phyloP scores from a whole-genome alignment of 2,888 invertebrate genomes.

The Dolichopus griseipennis region DNA sequence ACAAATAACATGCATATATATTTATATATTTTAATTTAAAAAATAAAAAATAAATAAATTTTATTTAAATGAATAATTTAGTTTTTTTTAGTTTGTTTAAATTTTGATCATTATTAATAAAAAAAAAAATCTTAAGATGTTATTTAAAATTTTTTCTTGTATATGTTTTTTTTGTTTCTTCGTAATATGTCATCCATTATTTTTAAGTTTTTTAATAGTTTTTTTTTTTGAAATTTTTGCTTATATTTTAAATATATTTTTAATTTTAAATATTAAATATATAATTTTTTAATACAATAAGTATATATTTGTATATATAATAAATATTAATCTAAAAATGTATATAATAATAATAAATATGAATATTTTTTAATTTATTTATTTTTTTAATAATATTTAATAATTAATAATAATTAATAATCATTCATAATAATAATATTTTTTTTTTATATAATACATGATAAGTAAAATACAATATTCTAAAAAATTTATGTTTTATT shows the following conservation, averaged over 20 bases:
- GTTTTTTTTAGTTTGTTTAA: not conserved
- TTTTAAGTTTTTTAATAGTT: not conserved
- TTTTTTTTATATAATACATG: no score
- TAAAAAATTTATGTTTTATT: no score
- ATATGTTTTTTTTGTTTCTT: not conserved
- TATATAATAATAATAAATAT: not conserved
- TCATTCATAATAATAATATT: no score
- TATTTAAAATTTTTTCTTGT: not conserved
- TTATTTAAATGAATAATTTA: no score
- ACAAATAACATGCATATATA: not conserved
- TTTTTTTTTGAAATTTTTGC: not conserved
- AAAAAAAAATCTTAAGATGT: not conserved
- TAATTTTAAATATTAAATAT: not conserved
- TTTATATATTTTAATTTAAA: not conserved
- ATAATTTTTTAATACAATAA: not conserved
- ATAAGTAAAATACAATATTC: no score
- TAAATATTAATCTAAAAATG: not conserved
- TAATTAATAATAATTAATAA: no score
- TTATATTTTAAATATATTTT: not conserved
- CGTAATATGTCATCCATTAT: slow-evolving; percentile 6
- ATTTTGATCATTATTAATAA: not conserved
- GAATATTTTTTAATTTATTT: not conserved
- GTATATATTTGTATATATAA: not conserved
- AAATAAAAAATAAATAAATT: no score
- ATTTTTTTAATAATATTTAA: not conserved